phyloP scores from a whole-genome alignment of 2,113 vertebrate genomes.

The Serinus canaria region DNA sequence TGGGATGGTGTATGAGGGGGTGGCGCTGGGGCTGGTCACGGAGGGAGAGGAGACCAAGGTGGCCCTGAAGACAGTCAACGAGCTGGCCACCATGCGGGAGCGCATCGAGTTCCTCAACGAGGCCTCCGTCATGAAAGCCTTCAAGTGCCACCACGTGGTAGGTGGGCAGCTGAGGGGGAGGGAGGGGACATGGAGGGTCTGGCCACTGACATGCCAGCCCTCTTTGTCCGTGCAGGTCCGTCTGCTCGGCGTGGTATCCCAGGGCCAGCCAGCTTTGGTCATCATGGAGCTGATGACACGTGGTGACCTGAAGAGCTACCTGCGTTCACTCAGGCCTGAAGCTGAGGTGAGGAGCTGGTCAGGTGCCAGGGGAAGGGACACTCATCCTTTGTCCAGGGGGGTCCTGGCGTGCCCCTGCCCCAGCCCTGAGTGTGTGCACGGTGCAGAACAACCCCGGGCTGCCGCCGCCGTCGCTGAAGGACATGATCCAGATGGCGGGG shows the following conservation, averaged over 20 bases:
- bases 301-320: constrained; percentile 80
- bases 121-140: constrained; percentile 84
- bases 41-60: constrained; percentile 71
- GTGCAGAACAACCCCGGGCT: constrained; percentile 73
- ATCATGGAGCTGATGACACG: constrained; percentile 85
- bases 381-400: fast-evolving
- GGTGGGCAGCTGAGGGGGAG: background rate
- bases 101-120: constrained; percentile 82
- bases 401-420: fast-evolving
- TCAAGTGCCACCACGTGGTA: constrained; percentile 82
- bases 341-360: constrained; percentile 69
- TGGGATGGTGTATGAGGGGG: constrained; percentile 82
- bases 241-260: constrained; percentile 79
- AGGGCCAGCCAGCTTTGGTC: constrained; percentile 80
- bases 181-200: fast-evolving
- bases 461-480: constrained; percentile 55
- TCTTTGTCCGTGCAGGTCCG: constrained; percentile 64
- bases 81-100: constrained; percentile 76
- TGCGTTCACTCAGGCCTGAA: constrained; percentile 75
- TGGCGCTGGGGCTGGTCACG: constrained; percentile 58
- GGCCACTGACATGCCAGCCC: fast-evolving
- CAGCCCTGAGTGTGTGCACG: background rate
- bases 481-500: constrained; percentile 83
- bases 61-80: constrained; percentile 82
- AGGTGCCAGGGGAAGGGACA: fast-evolving